Conservation (phyloP, 2,888 invertebrate genomes). For the Melinaea marsaeus region DNA sequence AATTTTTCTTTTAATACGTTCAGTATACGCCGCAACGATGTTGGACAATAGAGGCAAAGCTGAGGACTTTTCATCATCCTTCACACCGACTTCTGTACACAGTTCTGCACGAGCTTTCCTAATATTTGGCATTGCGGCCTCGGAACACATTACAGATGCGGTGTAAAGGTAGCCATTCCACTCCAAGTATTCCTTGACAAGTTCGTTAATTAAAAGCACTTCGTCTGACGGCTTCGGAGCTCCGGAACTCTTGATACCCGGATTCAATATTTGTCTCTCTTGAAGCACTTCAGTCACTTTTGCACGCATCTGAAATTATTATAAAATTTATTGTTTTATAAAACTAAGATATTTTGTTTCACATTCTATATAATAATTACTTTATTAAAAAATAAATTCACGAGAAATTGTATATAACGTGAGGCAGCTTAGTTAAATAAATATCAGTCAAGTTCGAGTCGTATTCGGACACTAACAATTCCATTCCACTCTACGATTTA, state of each 20-base stretch:
- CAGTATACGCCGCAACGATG: conserved; percentile 75
- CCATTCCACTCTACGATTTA: too few relatives aligned
- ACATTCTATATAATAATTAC: neutral
- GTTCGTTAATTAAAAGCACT: conserved; percentile 79
- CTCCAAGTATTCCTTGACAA: conserved; percentile 81
- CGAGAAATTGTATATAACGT: neutral
- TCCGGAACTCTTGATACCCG: conserved; percentile 35
- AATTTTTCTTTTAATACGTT: conserved; percentile 66
- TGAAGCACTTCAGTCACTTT: conserved; percentile 62
- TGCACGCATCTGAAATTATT: conserved; percentile 54
- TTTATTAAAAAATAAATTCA: neutral
- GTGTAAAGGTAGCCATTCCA: conserved; percentile 85
- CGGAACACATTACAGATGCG: conserved; percentile 74
- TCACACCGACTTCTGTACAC: conserved; percentile 69
- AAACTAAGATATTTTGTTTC: neutral
- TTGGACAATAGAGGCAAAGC: conserved; percentile 73
- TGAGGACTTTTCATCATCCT: conserved; percentile 72
- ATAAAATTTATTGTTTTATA: neutral
- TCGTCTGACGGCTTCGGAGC: conserved; percentile 54
- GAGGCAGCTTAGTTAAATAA: neutral
- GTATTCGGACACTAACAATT: too few relatives aligned
- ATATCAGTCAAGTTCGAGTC: neutral
- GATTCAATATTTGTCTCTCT: conserved; percentile 43
- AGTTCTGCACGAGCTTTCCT: conserved; percentile 51
- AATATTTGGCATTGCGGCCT: conserved; percentile 54